phyloP scores from a whole-genome alignment of 2,113 vertebrate genomes.

The Forbesichthys papilliferus region DNA sequence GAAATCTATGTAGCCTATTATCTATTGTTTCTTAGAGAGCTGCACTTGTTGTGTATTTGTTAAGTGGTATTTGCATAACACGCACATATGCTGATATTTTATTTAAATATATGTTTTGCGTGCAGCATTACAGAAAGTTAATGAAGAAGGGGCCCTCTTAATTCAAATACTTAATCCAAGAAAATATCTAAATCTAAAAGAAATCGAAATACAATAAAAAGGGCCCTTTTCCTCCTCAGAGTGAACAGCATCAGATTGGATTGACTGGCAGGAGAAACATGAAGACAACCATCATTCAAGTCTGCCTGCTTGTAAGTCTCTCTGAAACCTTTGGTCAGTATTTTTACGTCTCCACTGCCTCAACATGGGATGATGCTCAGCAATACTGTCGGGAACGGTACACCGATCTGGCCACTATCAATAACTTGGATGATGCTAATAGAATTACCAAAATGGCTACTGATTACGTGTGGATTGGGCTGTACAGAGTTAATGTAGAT shows the following conservation, averaged over 20 bases:
- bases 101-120: constrained; percentile 18
- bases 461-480: constrained; percentile 13
- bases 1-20: too few relatives aligned
- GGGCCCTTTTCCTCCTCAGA: background rate
- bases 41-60: too few relatives aligned
- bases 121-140: background rate
- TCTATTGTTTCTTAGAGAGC: too few relatives aligned
- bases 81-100: background rate
- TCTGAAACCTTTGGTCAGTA: constrained; percentile 30
- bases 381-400: background rate
- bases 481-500: background rate
- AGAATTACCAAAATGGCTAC: too few relatives aligned
- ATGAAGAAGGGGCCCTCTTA: background rate
- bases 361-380: constrained; percentile 11
- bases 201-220: background rate
- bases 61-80: background rate
- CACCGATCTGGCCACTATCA: constrained; percentile 44
- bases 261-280: background rate
- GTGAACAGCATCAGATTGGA: background rate
- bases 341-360: accelerated
- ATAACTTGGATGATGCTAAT: background rate
- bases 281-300: background rate
- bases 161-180: constrained; percentile 35
- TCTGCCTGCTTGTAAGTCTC: constrained; percentile 29
- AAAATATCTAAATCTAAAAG: background rate